phyloP scores from a whole-genome alignment of 2,888 invertebrate species.

The Clanis bilineata region DNA sequence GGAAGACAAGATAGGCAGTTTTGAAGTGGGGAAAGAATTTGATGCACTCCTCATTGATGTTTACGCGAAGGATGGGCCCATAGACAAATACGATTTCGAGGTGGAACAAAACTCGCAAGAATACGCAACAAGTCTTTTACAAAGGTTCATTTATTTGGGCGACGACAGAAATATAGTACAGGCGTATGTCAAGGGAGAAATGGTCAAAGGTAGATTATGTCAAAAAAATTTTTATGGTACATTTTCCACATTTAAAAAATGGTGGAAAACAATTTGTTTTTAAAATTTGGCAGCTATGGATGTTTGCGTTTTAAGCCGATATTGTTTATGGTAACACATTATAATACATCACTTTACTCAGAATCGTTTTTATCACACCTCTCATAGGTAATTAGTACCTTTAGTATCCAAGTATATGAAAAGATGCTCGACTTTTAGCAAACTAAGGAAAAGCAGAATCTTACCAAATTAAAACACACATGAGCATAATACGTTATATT shows the following conservation, averaged over 20 bases:
- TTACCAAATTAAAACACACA: constrained; percentile 26
- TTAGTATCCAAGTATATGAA: too few relatives aligned
- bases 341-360: too few relatives aligned
- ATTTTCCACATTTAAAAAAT: too few relatives aligned
- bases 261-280: too few relatives aligned
- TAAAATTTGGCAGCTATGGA: too few relatives aligned
- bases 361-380: too few relatives aligned
- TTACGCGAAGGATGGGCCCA: constrained; percentile 66
- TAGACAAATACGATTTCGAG: constrained; percentile 71
- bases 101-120: constrained; percentile 51
- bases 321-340: too few relatives aligned
- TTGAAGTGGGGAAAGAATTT: constrained; percentile 91
- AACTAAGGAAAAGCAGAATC: too few relatives aligned
- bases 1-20: constrained; percentile 89
- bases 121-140: constrained; percentile 83
- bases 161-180: constrained; percentile 91
- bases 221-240: background rate
- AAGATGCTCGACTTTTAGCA: too few relatives aligned
- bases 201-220: constrained; percentile 42
- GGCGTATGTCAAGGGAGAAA: constrained; percentile 88
- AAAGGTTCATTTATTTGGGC: constrained; percentile 90
- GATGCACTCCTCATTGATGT: constrained; percentile 92
- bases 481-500: constrained; percentile 49
- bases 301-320: background rate
- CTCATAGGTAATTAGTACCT: too few relatives aligned